Percentiles rank a stretch among this genome's conserved stretches.
These are phyloP conservation scores for Fabriciana adippe DNA, from an alignment of 2,888 invertebrate genomes.

Conservation along the genomic window DNA sequence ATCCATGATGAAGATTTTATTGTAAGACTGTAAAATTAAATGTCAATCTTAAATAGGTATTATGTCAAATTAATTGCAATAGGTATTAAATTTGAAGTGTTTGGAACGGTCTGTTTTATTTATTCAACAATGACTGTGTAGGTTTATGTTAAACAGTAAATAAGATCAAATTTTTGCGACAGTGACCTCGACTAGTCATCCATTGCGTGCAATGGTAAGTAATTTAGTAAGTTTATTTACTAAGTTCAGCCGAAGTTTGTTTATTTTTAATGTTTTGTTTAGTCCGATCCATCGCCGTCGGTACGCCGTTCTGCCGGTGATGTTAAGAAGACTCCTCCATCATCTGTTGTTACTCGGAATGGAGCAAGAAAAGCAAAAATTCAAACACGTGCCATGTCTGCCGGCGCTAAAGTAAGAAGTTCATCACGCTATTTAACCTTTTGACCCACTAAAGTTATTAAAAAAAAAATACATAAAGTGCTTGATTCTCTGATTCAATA, in stretches of 20 bases:
- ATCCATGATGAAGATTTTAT: too few species aligned
- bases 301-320: constrained; percentile 58
- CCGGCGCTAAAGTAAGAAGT: constrained; percentile 65
- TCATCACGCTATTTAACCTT: constrained; percentile 7
- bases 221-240: constrained; percentile 11
- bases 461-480: neutral
- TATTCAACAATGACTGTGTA: constrained; percentile 23
- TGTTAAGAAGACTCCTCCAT: constrained; percentile 65
- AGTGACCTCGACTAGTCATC: neutral
- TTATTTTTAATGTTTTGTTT: constrained; percentile 51
- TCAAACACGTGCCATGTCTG: constrained; percentile 84
- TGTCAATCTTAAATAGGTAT: neutral
- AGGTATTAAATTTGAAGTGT: neutral
- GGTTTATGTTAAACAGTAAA: constrained; percentile 17
- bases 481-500: neutral
- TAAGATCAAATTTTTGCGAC: constrained; percentile 9
- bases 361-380: constrained; percentile 84
- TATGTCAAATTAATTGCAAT: constrained; percentile 5
- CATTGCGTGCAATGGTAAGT: constrained; percentile 28
- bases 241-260: constrained; percentile 36
- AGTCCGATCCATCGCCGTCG: constrained; percentile 59
- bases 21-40: too few species aligned
- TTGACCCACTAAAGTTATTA: neutral
- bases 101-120: constrained; percentile 13
- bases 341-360: constrained; percentile 82